Conservation (phyloP, 2,888 invertebrate genomes). For the Nemotelus nigrinus region DNA sequence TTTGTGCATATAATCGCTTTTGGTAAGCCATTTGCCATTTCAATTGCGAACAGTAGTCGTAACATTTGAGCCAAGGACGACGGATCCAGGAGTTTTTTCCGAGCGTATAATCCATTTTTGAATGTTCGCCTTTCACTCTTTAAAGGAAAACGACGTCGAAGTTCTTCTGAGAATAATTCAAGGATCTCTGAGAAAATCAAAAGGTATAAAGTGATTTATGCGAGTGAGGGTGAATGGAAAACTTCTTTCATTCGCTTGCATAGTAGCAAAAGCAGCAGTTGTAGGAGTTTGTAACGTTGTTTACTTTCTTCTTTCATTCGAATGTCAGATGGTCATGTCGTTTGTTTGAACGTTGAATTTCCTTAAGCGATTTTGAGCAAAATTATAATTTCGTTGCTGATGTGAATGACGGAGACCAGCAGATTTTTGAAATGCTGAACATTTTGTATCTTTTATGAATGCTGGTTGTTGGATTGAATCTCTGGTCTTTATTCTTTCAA, state of each 20-base stretch:
- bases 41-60: background rate
- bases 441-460: background rate
- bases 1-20: slow-evolving; percentile 24
- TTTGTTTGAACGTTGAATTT: background rate
- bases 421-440: background rate
- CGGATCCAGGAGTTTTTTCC: background rate
- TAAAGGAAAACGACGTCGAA: no score
- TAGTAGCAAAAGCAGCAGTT: background rate
- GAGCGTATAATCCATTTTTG: background rate
- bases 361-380: slow-evolving; percentile 7
- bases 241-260: background rate
- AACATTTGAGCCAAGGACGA: background rate
- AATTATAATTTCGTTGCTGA: background rate
- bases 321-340: background rate
- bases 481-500: no score
- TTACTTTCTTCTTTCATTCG: no score
- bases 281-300: no score
- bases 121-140: background rate
- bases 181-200: background rate
- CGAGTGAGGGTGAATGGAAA: background rate
- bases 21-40: slow-evolving; percentile 4
- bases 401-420: background rate
- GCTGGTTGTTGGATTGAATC: no score
- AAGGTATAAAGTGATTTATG: slow-evolving; percentile 8
- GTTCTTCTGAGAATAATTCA: background rate